A percentile compares a stretch with the other conserved stretches of the same genome.
Evolutionary conservation across 2,888 invertebrate species (phyloP).

Genomic region (Ichneumoninae sp.): DNA sequence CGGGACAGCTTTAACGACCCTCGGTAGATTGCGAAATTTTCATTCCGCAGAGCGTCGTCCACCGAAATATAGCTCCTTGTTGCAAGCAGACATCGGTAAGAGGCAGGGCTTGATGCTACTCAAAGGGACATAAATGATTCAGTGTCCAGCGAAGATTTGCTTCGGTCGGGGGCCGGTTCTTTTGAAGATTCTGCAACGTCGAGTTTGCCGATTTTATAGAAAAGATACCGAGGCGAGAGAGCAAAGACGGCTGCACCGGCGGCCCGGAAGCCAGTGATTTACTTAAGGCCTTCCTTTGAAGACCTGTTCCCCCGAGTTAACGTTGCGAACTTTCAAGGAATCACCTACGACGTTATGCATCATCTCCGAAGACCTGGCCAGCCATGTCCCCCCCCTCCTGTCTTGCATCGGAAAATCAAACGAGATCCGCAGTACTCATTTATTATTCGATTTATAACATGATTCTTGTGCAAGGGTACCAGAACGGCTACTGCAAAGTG

Average conservation of each 20-base stretch:
- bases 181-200: conserved; percentile 65
- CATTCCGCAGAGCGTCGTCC: conserved; percentile 25
- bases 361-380: conserved; percentile 17
- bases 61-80: conserved; percentile 25
- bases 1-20: not conserved
- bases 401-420: conserved; percentile 21
- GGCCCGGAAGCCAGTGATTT: conserved; percentile 73
- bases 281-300: conserved; percentile 74
- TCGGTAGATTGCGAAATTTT: conserved; percentile 35
- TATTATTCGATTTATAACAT: conserved; percentile 11
- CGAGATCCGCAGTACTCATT: not conserved
- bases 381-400: not conserved
- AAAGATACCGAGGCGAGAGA: conserved; percentile 29
- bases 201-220: conserved; percentile 59
- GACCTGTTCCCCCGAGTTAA: conserved; percentile 74
- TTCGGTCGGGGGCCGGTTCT: conserved; percentile 60
- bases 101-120: conserved; percentile 30
- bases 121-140: conserved; percentile 63
- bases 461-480: not conserved
- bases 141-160: conserved; percentile 71
- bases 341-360: conserved; percentile 57
- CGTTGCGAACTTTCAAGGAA: conserved; percentile 73
- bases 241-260: conserved; percentile 62
- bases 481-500: not conserved
- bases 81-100: conserved; percentile 3